Percentiles rank a stretch among this genome's conserved stretches.
phyloP scores from a whole-genome alignment of 2,797 vertebrate species.

The Sphenodon punctatus region DNA sequence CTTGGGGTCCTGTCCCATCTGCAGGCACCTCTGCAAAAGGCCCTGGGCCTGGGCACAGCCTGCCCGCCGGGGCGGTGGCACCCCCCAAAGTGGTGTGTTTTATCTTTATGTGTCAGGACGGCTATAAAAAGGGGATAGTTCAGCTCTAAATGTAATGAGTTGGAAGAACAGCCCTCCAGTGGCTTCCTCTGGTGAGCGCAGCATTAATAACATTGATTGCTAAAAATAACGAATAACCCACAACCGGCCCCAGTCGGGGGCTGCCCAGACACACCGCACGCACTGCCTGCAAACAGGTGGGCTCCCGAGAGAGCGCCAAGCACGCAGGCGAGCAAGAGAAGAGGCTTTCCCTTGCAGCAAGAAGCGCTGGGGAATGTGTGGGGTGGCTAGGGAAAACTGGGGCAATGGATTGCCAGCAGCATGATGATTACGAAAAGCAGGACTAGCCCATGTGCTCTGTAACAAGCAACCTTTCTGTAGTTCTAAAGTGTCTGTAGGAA shows the following conservation, averaged over 20 bases:
- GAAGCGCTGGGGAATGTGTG: no score
- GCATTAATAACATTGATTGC: constrained; percentile 74
- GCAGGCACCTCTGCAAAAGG: no score
- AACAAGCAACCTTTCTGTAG: no score
- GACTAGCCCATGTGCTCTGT: no score
- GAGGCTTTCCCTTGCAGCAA: neutral
- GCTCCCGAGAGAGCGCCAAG: neutral
- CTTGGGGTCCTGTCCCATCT: no score
- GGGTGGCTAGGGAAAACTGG: no score
- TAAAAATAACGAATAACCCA: constrained; percentile 72
- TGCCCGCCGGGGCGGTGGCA: constrained; percentile 31
- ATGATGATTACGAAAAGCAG: no score
- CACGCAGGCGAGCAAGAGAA: neutral
- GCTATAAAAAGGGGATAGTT: constrained; percentile 76
- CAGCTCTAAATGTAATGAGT: constrained; percentile 76
- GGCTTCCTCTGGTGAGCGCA: constrained; percentile 54
- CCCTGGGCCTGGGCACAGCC: constrained; percentile 3
- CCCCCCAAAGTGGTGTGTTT: constrained; percentile 51
- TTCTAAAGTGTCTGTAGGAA: no score
- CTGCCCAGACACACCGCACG: neutral
- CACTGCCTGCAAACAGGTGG: neutral
- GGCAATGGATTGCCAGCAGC: no score
- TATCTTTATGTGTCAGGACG: constrained; percentile 75
- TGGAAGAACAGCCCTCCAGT: constrained; percentile 77
- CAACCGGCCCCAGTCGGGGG: constrained; percentile 1